Evolutionary conservation across 2,888 invertebrate species (phyloP), one percentile per base, ranked within the genome.

Genomic region (Nomada flava): DNA sequence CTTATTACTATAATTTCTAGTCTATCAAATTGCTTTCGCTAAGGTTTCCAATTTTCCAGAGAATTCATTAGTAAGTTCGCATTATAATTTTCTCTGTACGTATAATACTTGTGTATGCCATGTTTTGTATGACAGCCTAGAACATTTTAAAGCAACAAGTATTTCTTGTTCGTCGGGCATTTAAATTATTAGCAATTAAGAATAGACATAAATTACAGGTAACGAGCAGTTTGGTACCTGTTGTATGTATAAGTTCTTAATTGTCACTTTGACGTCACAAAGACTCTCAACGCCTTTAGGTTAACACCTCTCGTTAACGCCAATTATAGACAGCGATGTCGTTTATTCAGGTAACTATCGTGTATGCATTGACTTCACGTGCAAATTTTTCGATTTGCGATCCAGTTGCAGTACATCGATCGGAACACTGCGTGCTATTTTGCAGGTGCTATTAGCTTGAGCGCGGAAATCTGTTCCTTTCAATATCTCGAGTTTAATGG

Each of bases 281-380:
- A 29, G 7, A 15, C 64, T 23, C 47, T 15, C 23, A n/a, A 53
- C 52, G 15, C 29, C 15, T 67, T 36, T 53, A 52, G 53, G 18
- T 67, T 53, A 53, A 67, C 36, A 15, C 15, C 23, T 36, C 26
- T 26, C 26, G 20, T 13, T n/a, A 18, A 36, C 26, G 36, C 36
- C 67, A 20, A 64, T 64, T 50, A 47, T 47, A 26, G 18, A 11
- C 23, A 15, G 50, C 29, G 65, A 29, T 65, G 29, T 13, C 11
- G 50, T 29, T 65, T 52, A 65, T 65, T n/a, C n/a, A 29, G 26
- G 18, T 52, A 52, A 65, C 26, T 52, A 65, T 11, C n/a, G 50
- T 52, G n/a, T 26, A 52, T 3, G 52, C 18, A 29, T 65, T 52
- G 29, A 52, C n/a, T 65, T n/a, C 65, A 13, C 29, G 15, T 52